Conservation (phyloP, 2,888 invertebrate genomes). For the Drosophila acutilabella region DNA sequence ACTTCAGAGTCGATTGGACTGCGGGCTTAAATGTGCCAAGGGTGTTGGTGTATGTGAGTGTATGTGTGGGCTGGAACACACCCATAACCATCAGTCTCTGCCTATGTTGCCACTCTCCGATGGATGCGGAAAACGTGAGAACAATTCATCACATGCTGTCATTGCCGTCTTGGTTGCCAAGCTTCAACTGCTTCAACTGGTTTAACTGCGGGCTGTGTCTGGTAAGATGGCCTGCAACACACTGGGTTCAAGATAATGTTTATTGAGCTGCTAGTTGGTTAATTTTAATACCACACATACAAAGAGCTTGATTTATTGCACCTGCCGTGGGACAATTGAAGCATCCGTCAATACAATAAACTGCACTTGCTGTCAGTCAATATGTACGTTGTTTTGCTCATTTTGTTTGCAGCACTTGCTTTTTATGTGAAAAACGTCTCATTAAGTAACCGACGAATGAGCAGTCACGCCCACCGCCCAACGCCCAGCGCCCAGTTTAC, state of each 20-base stretch:
- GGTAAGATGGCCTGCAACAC: constrained; percentile 10
- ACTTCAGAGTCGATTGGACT: constrained; percentile 33
- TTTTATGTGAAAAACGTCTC: constrained; percentile 70
- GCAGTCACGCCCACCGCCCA: constrained; percentile 26
- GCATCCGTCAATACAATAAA: constrained; percentile 71
- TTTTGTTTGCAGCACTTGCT: constrained; percentile 55
- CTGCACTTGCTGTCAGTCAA: constrained; percentile 65
- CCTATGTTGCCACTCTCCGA: constrained; percentile 24
- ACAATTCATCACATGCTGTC: constrained; percentile 80
- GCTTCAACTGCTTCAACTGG: constrained; percentile 5
- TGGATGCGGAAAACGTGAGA: constrained; percentile 62
- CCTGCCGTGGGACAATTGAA: constrained; percentile 63
- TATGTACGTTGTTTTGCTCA: constrained; percentile 6
- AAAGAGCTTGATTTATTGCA: constrained; percentile 68
- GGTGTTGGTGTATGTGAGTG: constrained; percentile 22
- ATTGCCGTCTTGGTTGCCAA: constrained; percentile 66
- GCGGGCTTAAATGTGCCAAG: constrained; percentile 23
- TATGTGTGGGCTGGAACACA: constrained; percentile 42
- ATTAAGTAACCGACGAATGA: constrained; percentile 62
- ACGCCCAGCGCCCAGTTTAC: constrained; percentile 5
- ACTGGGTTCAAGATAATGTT: constrained; percentile 67
- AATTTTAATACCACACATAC: constrained; percentile 65
- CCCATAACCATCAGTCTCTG: constrained; percentile 58
- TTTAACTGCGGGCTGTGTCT: neutral
- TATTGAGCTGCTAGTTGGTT: constrained; percentile 79